These are phyloP conservation scores for Galaxea fascicularis DNA, from an alignment of 92 coral and sea anemone species.

Conservation along the genomic window DNA sequence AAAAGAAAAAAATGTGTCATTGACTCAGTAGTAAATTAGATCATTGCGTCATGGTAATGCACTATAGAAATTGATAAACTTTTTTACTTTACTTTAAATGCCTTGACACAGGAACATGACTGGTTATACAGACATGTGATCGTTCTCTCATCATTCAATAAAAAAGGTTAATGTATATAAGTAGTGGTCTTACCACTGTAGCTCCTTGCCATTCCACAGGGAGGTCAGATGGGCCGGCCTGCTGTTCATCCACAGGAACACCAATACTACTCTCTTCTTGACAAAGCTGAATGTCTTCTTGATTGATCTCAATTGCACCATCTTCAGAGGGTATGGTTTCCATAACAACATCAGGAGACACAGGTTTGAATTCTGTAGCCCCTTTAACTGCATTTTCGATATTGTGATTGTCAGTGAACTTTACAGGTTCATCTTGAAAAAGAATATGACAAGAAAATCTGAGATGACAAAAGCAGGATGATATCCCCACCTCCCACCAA, in stretches of 20 bases:
- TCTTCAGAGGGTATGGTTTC: not conserved
- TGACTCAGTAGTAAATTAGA: not conserved
- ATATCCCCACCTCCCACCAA: no score
- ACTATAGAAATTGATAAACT: no score
- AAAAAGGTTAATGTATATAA: no score
- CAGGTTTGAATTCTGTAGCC: not conserved
- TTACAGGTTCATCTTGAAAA: not conserved
- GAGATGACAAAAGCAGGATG: no score
- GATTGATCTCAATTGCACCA: not conserved
- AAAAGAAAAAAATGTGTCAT: not conserved
- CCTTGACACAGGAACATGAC: not conserved
- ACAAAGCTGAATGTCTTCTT: not conserved
- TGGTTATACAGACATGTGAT: not conserved
- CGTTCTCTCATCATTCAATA: not conserved
- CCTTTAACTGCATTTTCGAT: not conserved
- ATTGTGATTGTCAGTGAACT: not conserved
- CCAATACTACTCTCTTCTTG: not conserved
- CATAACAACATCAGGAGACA: not conserved
- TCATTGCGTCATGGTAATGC: no score
- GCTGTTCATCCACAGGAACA: conserved; percentile 30
- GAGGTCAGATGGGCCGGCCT: conserved; percentile 43
- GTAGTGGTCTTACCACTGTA: conserved; percentile 26
- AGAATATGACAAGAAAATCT: no score
- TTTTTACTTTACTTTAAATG: no score
- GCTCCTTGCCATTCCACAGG: conserved; percentile 61